phyloP scores from a whole-genome alignment of 2,888 invertebrate genomes.

The Capitulum mitella region DNA sequence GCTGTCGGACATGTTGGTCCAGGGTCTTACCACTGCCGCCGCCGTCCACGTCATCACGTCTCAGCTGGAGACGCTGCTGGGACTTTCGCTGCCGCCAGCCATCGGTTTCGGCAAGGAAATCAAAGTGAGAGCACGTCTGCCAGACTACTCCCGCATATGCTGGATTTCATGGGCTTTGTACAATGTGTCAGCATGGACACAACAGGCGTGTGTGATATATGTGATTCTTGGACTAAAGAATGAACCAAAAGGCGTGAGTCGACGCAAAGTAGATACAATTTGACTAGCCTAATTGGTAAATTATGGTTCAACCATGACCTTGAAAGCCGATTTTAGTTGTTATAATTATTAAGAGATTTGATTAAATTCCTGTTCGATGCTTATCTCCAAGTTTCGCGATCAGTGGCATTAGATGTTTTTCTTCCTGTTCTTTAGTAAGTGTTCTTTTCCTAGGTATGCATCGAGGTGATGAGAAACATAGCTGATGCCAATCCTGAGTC shows the following conservation, averaged over 20 bases:
- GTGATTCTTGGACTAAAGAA: no score
- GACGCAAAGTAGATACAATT: neutral
- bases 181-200: no score
- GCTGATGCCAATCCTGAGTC: conserved; percentile 54
- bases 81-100: conserved; percentile 33
- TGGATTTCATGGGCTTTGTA: no score
- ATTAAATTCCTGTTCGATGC: neutral
- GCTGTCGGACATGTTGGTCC: conserved; percentile 71
- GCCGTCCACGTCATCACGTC: conserved; percentile 76
- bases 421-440: no score
- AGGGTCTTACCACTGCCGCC: conserved; percentile 80
- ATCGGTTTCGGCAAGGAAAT: conserved; percentile 26
- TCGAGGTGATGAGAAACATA: neutral
- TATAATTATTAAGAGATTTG: neutral
- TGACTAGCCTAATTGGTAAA: neutral
- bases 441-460: no score
- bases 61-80: conserved; percentile 52
- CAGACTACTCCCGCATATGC: neutral
- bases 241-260: no score
- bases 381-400: neutral
- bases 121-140: conserved; percentile 21
- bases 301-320: neutral
- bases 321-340: neutral
- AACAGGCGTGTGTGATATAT: no score
- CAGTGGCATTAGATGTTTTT: neutral